These are phyloP conservation scores for Serinus canaria DNA, from an alignment of 2,113 vertebrate species.

Conservation along the genomic window DNA sequence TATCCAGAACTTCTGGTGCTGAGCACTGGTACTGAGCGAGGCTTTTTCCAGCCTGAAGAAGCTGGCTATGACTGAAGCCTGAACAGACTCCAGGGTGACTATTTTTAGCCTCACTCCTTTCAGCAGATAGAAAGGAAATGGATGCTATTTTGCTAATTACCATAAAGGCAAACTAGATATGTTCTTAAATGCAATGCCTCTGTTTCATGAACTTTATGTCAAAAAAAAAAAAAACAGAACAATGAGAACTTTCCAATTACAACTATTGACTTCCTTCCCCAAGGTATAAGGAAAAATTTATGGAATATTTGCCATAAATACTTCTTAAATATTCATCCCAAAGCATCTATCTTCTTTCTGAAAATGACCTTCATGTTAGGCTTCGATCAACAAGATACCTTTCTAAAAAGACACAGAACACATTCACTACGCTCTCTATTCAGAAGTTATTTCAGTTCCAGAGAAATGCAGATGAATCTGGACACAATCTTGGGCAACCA, in stretches of 20 bases:
- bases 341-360: background rate
- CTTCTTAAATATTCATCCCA: background rate
- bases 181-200: background rate
- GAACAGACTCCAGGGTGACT: background rate
- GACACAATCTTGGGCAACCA: background rate
- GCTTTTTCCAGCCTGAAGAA: background rate
- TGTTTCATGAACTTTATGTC: background rate
- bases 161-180: background rate
- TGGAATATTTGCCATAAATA: background rate
- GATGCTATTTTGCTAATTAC: slow-evolving; percentile 37
- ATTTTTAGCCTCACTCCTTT: slow-evolving; percentile 27
- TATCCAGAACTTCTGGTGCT: background rate
- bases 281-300: background rate
- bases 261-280: background rate
- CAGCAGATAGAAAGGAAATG: slow-evolving; percentile 20
- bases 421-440: background rate
- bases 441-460: background rate
- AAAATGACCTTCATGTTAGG: background rate
- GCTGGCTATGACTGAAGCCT: background rate
- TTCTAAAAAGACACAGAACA: background rate
- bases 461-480: background rate
- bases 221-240: background rate
- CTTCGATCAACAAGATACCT: background rate
- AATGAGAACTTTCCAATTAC: background rate
- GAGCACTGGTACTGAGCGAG: background rate